Evolutionary conservation across 2,113 vertebrate genomes (phyloP).

Genomic region (Geococcyx californianus): DNA sequence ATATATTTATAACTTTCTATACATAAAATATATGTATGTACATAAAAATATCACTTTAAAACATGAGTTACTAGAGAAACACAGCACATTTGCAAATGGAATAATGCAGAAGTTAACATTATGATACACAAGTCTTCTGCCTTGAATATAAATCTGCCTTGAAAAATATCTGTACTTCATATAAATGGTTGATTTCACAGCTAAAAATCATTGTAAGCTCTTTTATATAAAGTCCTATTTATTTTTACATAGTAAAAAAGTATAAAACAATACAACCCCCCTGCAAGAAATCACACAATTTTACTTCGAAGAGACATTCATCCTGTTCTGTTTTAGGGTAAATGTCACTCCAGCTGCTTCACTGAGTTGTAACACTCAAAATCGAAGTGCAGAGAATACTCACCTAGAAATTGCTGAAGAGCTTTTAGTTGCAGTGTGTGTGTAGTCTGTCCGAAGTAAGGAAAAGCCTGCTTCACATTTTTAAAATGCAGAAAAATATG

Average conservation of each 20-base stretch:
- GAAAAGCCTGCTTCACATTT: neutral
- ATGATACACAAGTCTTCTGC: neutral
- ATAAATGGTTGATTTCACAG: neutral
- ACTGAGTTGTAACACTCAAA: rapidly evolving
- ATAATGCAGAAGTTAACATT: neutral
- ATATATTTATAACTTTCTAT: neutral
- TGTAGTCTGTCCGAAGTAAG: rapidly evolving
- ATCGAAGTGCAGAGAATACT: neutral
- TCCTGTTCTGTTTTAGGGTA: neutral
- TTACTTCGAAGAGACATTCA: neutral
- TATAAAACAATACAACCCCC: neutral
- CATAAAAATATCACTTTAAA: neutral
- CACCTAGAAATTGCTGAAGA: neutral
- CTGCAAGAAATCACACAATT: neutral
- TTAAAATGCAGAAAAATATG: neutral
- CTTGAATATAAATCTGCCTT: neutral
- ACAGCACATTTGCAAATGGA: neutral
- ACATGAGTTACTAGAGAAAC: neutral
- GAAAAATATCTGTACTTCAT: neutral
- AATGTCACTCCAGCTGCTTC: neutral
- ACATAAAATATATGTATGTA: neutral
- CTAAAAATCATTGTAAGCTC: neutral
- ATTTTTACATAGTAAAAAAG: neutral
- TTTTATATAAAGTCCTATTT: neutral
- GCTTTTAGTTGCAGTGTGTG: rapidly evolving